These are phyloP conservation scores for Empidonax alnorum DNA, from an alignment of 2,113 vertebrate species.

Conservation along the genomic window DNA sequence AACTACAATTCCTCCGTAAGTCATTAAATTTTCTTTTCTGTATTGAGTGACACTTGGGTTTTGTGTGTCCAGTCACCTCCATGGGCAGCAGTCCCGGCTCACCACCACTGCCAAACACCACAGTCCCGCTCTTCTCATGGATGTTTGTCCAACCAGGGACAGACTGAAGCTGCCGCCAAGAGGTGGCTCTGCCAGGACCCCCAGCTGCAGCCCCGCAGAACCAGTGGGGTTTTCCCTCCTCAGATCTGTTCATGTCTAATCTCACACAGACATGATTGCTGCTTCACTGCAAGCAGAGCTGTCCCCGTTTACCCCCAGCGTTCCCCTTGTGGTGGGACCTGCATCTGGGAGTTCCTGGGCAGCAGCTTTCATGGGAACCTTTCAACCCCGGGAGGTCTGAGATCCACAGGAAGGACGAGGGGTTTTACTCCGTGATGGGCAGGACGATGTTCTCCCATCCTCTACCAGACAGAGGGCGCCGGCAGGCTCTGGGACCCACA, in stretches of 20 bases:
- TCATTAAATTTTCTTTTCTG: neutral
- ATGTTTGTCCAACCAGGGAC: neutral
- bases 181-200: neutral
- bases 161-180: neutral
- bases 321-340: neutral
- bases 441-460: neutral
- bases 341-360: too few species aligned
- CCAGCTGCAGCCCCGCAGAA: neutral
- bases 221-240: neutral
- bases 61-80: neutral
- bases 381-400: fast-evolving
- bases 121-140: neutral
- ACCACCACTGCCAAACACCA: neutral
- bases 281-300: neutral
- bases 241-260: neutral
- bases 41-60: neutral
- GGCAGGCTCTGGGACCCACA: neutral
- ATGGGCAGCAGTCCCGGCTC: neutral
- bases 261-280: fast-evolving
- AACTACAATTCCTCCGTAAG: conserved; percentile 49
- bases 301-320: fast-evolving
- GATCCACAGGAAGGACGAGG: fast-evolving
- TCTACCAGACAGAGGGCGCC: neutral
- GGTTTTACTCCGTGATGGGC: neutral
- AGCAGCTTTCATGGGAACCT: neutral